Conservation (phyloP, 2,113 vertebrate species). For the Bettongia penicillata region DNA sequence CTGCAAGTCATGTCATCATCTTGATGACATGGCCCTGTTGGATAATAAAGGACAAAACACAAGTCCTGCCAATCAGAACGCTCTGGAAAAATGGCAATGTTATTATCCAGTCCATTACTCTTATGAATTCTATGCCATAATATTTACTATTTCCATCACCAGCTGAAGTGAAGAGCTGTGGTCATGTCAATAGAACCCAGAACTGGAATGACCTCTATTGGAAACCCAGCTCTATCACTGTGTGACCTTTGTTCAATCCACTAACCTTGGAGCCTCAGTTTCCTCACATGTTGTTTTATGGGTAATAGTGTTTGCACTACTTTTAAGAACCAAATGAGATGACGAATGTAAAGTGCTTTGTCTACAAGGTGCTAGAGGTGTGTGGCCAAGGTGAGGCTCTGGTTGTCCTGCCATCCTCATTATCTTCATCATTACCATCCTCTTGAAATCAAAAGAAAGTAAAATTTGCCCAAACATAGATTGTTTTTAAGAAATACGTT, state of each 20-base stretch:
- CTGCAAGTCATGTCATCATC: too few species aligned
- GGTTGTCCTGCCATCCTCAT: neutral
- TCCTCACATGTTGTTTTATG: constrained; percentile 5
- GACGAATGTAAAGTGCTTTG: neutral
- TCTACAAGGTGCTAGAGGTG: neutral
- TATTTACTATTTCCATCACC: neutral
- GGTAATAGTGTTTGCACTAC: neutral
- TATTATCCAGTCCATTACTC: neutral
- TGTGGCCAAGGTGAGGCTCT: neutral
- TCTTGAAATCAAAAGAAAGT: neutral
- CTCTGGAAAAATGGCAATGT: neutral
- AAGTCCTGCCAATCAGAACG: neutral
- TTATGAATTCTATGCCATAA: neutral
- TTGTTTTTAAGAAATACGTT: neutral
- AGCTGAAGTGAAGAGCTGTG: neutral
- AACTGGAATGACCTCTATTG: neutral
- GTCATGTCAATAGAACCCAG: neutral
- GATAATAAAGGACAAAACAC: too few species aligned
- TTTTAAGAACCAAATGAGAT: neutral
- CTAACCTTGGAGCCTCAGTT: neutral
- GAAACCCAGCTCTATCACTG: neutral
- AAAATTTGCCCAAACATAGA: neutral
- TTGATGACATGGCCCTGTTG: too few species aligned
- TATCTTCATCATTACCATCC: neutral
- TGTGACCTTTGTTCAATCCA: neutral